These are phyloP conservation scores for Aproaerema taeniolella DNA, from an alignment of 2,888 invertebrate genomes.

Conservation along the genomic window DNA sequence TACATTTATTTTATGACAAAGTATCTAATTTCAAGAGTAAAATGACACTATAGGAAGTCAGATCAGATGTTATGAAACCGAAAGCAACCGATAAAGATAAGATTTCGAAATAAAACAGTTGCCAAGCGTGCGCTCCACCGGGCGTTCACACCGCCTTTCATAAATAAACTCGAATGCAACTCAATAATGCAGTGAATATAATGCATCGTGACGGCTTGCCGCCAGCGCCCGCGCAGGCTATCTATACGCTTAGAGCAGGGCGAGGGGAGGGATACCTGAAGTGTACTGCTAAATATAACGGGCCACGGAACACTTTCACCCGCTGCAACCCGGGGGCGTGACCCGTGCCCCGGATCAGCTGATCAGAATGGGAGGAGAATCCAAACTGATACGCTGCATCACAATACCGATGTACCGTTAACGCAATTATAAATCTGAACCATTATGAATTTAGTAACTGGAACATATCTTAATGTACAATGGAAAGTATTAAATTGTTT, in stretches of 20 bases:
- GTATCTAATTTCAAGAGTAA: too few species aligned
- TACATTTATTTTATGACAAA: too few species aligned
- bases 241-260: slow-evolving; percentile 41
- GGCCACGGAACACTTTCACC: slow-evolving; percentile 46
- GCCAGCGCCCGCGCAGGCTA: slow-evolving; percentile 31
- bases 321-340: slow-evolving; percentile 41
- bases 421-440: slow-evolving; percentile 7
- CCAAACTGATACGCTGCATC: neutral
- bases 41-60: too few species aligned
- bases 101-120: slow-evolving; percentile 11
- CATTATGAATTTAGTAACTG: too few species aligned
- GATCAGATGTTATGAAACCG: neutral
- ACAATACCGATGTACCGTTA: slow-evolving; percentile 5
- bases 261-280: too few species aligned
- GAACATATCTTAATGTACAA: too few species aligned
- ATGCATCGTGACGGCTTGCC: slow-evolving; percentile 36
- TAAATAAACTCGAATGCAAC: slow-evolving; percentile 35
- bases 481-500: too few species aligned
- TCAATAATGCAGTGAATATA: slow-evolving; percentile 39
- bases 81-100: neutral
- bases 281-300: slow-evolving; percentile 32
- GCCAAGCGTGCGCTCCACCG: slow-evolving; percentile 14
- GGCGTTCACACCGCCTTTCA: slow-evolving; percentile 23
- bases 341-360: slow-evolving; percentile 46
- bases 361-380: slow-evolving; percentile 27